Evolutionary conservation across 2,797 vertebrate species (phyloP).

Genomic region (Acropternis orthonyx): DNA sequence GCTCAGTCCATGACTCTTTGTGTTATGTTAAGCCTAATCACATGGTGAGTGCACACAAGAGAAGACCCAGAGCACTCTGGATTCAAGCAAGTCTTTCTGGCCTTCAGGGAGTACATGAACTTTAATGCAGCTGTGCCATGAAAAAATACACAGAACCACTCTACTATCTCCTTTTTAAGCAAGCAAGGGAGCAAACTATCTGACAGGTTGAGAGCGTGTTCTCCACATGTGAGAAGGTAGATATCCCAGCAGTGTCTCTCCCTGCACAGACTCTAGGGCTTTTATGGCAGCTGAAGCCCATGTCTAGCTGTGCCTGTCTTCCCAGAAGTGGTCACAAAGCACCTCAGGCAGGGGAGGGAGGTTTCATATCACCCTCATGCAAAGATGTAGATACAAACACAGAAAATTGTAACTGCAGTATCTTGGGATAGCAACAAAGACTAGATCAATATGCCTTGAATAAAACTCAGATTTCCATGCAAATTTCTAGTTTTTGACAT

Average conservation of each 20-base stretch:
- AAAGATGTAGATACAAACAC: neutral
- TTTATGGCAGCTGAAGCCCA: neutral
- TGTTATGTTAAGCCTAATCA: neutral
- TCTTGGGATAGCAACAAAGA: accelerated
- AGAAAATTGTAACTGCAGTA: neutral
- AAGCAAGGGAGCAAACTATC: neutral
- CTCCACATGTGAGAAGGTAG: neutral
- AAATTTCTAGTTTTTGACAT: neutral
- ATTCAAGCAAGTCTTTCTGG: neutral
- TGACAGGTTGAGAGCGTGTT: neutral
- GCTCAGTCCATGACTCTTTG: neutral
- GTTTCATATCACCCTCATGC: neutral
- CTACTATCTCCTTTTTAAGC: neutral
- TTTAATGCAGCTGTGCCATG: neutral
- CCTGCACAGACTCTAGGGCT: neutral
- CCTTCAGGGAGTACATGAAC: neutral
- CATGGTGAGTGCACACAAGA: neutral
- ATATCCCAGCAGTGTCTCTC: neutral
- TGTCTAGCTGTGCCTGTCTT: accelerated
- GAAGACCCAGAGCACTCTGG: neutral
- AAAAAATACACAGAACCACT: constrained; percentile 9
- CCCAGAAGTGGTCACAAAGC: neutral
- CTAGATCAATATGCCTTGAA: neutral
- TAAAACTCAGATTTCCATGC: neutral
- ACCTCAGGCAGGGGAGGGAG: neutral